Evolutionary conservation across 2,113 vertebrate genomes (phyloP).

Genomic region (Alces alces): DNA sequence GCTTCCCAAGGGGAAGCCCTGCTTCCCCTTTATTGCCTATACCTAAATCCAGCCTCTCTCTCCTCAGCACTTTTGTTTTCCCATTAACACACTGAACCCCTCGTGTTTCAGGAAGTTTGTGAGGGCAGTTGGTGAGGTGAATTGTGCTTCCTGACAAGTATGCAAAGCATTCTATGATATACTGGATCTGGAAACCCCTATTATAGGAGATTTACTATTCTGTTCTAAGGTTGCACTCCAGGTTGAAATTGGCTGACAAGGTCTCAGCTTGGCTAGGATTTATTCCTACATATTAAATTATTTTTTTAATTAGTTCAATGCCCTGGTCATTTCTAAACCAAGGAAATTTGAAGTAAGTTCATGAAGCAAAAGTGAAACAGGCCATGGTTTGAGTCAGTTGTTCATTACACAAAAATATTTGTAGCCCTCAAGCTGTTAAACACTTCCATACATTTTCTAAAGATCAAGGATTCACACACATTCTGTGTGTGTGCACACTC

Average conservation of each 20-base stretch:
- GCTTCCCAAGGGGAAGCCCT: background rate
- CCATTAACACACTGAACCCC: background rate
- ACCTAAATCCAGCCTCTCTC: background rate
- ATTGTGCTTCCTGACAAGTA: conserved; percentile 46
- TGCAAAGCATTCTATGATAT: conserved; percentile 45
- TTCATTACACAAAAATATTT: background rate
- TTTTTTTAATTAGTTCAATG: conserved; percentile 76
- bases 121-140: conserved; percentile 26
- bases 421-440: background rate
- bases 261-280: conserved; percentile 65
- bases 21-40: background rate
- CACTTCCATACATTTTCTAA: background rate
- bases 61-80: background rate
- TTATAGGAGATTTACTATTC: conserved; percentile 67
- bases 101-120: conserved; percentile 40
- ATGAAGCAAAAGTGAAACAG: conserved; percentile 9
- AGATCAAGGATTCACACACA: background rate
- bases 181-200: conserved; percentile 49
- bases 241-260: conserved; percentile 70
- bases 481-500: background rate
- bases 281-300: conserved; percentile 71
- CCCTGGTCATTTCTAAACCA: conserved; percentile 59
- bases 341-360: conserved; percentile 56
- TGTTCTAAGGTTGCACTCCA: conserved; percentile 53
- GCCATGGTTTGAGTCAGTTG: background rate